A percentile compares a stretch with the other conserved stretches of the same genome.
Evolutionary conservation across 92 coral and sea anemone species (phyloP).

Genomic region (Parazoanthus atlanticus): DNA sequence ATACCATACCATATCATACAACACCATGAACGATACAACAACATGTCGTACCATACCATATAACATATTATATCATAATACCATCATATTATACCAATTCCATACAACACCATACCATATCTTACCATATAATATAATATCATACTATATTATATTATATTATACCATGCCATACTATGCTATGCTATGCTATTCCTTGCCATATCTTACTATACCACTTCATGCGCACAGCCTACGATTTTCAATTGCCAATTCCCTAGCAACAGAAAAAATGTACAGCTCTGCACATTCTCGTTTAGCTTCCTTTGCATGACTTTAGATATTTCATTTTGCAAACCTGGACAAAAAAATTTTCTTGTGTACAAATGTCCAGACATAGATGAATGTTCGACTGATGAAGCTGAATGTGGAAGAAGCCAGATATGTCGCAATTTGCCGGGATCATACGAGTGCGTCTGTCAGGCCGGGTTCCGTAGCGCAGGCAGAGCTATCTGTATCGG

Average conservation of each 20-base stretch:
- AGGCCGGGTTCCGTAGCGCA: conserved; percentile 17
- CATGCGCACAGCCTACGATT: neutral
- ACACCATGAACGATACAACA: neutral
- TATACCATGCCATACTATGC: neutral
- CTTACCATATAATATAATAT: neutral
- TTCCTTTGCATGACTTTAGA: neutral
- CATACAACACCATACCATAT: neutral
- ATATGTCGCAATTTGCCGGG: conserved; percentile 41
- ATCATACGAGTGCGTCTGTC: conserved; percentile 39
- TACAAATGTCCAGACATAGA: conserved; percentile 31
- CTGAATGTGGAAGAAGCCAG: conserved; percentile 38
- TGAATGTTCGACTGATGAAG: conserved; percentile 25
- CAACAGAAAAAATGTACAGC: neutral
- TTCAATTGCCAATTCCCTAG: neutral
- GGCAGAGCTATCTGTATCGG: conserved; percentile 42
- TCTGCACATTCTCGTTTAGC: neutral
- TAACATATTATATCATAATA: too few relatives aligned
- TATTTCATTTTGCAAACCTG: neutral
- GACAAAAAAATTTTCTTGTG: neutral
- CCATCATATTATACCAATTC: neutral
- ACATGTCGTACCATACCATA: neutral
- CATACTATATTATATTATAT: neutral
- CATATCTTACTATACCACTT: neutral
- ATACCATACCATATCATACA: neutral
- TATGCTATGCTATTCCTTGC: neutral